A percentile compares a stretch with the other conserved stretches of the same genome.
Evolutionary conservation across 2,888 invertebrate species (phyloP).

Genomic region (Meliscaeva auricollis): DNA sequence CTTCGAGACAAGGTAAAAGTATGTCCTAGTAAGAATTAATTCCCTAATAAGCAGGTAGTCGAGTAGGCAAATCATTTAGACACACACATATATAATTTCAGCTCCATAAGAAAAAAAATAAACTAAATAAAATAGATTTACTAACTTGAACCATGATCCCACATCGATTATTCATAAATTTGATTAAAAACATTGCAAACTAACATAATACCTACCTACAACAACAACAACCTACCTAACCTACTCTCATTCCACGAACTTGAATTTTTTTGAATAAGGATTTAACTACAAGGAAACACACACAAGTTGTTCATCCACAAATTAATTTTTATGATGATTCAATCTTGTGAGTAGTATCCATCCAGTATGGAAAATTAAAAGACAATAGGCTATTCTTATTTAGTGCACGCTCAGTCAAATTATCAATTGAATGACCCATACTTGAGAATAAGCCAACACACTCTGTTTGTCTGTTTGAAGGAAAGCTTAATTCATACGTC

Average conservation of each 20-base stretch:
- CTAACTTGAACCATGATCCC: not conserved
- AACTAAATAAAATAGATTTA: not conserved
- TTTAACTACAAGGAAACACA: slow-evolving; percentile 3
- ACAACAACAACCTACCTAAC: not conserved
- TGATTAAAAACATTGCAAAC: not conserved
- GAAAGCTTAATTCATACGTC: slow-evolving; percentile 21
- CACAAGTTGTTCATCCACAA: no score
- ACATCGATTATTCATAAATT: slow-evolving; percentile 11
- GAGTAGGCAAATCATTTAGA: no score
- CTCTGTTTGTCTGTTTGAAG: not conserved
- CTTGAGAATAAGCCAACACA: slow-evolving; percentile 3
- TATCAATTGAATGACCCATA: not conserved
- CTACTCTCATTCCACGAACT: not conserved
- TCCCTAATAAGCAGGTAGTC: no score
- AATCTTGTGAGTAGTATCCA: not conserved
- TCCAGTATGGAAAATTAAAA: not conserved
- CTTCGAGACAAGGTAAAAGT: no score
- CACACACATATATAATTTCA: no score
- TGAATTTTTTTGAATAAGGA: not conserved
- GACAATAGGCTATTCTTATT: not conserved
- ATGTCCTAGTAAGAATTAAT: no score
- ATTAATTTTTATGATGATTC: slow-evolving; percentile 8
- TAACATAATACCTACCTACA: not conserved
- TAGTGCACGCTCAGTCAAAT: no score
- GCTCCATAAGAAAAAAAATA: not conserved